A percentile compares a stretch with the other conserved stretches of the same genome.
phyloP scores from a whole-genome alignment of 2,113 vertebrate species.

The Eubucco bourcierii region DNA sequence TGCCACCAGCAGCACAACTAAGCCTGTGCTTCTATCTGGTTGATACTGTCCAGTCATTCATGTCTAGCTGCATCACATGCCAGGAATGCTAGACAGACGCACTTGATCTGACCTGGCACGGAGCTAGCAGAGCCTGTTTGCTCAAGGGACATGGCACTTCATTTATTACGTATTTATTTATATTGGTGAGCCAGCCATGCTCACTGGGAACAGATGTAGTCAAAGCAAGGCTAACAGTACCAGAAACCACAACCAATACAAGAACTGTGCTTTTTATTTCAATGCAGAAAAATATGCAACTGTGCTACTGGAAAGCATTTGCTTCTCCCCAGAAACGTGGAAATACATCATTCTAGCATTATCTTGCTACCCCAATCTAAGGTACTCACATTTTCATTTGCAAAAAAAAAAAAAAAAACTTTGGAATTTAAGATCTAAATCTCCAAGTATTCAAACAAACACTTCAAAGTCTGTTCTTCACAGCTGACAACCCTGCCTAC shows the following conservation, averaged over 20 bases:
- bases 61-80: neutral
- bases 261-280: neutral
- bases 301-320: neutral
- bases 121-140: neutral
- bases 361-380: neutral
- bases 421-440: constrained; percentile 42
- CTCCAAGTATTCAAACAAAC: constrained; percentile 30
- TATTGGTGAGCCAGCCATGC: neutral
- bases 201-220: neutral
- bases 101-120: neutral
- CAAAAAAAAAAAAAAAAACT: neutral
- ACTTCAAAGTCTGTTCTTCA: constrained; percentile 30
- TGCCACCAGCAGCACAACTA: neutral
- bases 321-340: neutral
- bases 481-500: constrained; percentile 26
- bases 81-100: neutral
- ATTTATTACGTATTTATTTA: neutral
- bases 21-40: neutral
- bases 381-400: neutral
- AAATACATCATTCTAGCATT: neutral
- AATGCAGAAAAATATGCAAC: neutral
- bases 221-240: neutral
- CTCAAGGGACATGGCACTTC: neutral
- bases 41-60: neutral
- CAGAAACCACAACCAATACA: neutral